These are phyloP conservation scores for Sparidentex hasta DNA, from an alignment of 2,797 vertebrate species.

Conservation along the genomic window DNA sequence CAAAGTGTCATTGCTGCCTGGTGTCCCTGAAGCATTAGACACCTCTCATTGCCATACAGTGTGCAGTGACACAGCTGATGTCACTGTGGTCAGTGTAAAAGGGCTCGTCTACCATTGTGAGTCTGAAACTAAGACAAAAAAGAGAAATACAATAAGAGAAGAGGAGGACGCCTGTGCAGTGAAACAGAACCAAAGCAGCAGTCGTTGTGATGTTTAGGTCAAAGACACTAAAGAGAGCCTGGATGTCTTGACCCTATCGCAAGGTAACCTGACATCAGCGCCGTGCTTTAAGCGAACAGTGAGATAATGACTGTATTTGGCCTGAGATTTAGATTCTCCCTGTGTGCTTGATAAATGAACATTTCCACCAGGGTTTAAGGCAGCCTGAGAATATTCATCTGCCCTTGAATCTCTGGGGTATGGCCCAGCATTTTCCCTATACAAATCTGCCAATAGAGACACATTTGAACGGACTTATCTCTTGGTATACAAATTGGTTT, in stretches of 20 bases:
- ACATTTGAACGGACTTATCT: slow-evolving; percentile 61
- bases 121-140: neutral
- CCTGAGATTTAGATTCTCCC: slow-evolving; percentile 22
- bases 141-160: neutral
- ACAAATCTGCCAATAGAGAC: slow-evolving; percentile 42
- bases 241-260: slow-evolving; percentile 4
- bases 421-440: neutral
- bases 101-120: neutral
- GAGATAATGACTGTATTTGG: neutral
- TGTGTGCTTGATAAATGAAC: slow-evolving; percentile 15
- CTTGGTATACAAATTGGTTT: slow-evolving; percentile 66
- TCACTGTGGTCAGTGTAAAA: slow-evolving; percentile 1
- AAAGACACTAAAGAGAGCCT: slow-evolving; percentile 1
- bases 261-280: neutral
- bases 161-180: neutral
- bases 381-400: slow-evolving; percentile 33
- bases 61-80: neutral
- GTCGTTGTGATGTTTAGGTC: neutral
- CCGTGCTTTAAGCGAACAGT: neutral
- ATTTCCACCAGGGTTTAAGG: slow-evolving; percentile 17
- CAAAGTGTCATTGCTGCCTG: slow-evolving; percentile 25
- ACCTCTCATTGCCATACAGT: neutral
- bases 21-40: slow-evolving; percentile 4
- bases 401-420: slow-evolving; percentile 42
- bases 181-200: neutral